phyloP scores from a whole-genome alignment of 2,888 invertebrate genomes.

The Leptura quadrifasciata region DNA sequence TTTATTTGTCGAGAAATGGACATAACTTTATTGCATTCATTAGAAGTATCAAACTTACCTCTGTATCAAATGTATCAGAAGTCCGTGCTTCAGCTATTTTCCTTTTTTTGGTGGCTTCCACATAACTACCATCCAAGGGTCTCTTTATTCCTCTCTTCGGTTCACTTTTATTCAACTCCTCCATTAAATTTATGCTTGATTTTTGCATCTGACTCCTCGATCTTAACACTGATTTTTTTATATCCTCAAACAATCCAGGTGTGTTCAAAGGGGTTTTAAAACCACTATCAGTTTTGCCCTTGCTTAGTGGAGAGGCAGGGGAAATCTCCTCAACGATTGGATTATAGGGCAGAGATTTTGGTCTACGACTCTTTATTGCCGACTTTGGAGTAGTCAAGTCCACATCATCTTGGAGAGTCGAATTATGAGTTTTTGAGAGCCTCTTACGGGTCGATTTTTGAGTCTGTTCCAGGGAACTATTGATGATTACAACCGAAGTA shows the following conservation, averaged over 20 bases:
- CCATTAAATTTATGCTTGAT: slow-evolving; percentile 29
- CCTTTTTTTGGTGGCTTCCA: slow-evolving; percentile 43
- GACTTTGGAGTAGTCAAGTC: slow-evolving; percentile 58
- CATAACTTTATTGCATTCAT: too few relatives aligned
- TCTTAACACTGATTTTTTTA: slow-evolving; percentile 54
- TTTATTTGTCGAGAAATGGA: too few relatives aligned
- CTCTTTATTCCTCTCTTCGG: slow-evolving; percentile 44
- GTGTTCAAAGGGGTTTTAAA: slow-evolving; percentile 61
- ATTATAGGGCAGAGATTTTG: slow-evolving; percentile 50
- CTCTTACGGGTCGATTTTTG: slow-evolving; percentile 24
- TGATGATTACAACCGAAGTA: slow-evolving; percentile 39
- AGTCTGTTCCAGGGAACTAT: slow-evolving; percentile 40
- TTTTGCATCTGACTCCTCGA: slow-evolving; percentile 47
- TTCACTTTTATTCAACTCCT: slow-evolving; percentile 37
- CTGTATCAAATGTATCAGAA: slow-evolving; percentile 29
- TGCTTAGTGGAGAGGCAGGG: slow-evolving; percentile 49
- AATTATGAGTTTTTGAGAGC: slow-evolving; percentile 40
- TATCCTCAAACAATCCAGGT: slow-evolving; percentile 58
- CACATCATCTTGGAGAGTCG: slow-evolving; percentile 31
- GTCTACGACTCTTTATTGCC: slow-evolving; percentile 45
- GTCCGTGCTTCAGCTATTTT: slow-evolving; percentile 28
- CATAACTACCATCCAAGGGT: slow-evolving; percentile 46
- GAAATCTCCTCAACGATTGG: slow-evolving; percentile 60
- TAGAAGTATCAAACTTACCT: too few relatives aligned
- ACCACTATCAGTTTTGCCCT: slow-evolving; percentile 40